Evolutionary conservation across 1,140 invertebrate species (phyloP).

Genomic region (Bactericera cockerelli): DNA sequence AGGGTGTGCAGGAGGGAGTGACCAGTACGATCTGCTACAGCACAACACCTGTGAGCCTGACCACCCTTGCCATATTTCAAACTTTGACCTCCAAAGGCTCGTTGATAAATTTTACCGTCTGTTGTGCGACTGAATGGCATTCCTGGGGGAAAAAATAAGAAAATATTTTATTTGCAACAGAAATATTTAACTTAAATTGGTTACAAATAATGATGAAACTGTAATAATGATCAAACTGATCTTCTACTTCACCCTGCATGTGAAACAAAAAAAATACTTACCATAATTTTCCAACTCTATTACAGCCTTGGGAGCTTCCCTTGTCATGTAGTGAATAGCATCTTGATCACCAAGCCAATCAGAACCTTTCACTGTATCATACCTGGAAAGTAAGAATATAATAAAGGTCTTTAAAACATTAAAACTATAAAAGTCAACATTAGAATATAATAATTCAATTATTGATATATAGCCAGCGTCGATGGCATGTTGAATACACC

Average conservation of each 20-base stretch:
- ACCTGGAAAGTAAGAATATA: slow-evolving; percentile 26
- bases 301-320: slow-evolving; percentile 92
- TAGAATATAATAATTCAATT: no score
- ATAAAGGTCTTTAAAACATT: no score
- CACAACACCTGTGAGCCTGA: slow-evolving; percentile 73
- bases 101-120: slow-evolving; percentile 90
- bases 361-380: slow-evolving; percentile 97
- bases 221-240: background rate
- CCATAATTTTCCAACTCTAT: slow-evolving; percentile 97
- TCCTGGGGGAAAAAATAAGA: slow-evolving; percentile 25
- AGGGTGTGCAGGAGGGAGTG: slow-evolving; percentile 95
- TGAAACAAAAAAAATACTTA: slow-evolving; percentile 32
- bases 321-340: slow-evolving; percentile 97
- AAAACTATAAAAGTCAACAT: no score
- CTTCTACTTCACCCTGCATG: no score
- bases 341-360: slow-evolving; percentile 98
- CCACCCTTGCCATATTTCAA: slow-evolving; percentile 93
- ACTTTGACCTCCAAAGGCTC: slow-evolving; percentile 95
- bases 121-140: slow-evolving; percentile 89
- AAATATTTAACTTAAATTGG: no score
- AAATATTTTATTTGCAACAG: background rate
- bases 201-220: no score
- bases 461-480: no score
- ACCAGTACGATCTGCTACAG: slow-evolving; percentile 79
- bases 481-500: no score